Conservation (phyloP, 2,888 invertebrate species). For the Gymnocheta viridis region DNA sequence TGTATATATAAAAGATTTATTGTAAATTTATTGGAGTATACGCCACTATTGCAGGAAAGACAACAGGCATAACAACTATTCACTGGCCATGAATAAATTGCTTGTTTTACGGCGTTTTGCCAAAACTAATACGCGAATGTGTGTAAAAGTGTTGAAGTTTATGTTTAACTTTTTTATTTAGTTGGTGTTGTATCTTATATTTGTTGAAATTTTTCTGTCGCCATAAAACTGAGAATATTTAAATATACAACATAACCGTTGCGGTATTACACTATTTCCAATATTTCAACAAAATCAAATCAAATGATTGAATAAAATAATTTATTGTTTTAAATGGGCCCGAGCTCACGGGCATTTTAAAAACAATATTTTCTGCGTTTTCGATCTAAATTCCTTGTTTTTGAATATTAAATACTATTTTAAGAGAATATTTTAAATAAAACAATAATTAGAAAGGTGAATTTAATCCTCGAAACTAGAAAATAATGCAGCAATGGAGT, state of each 20-base stretch:
- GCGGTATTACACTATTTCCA: conserved; percentile 11
- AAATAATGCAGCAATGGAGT: too few species aligned
- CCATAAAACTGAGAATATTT: conserved; percentile 42
- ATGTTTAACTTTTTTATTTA: not conserved
- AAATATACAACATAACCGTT: not conserved
- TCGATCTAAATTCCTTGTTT: too few species aligned
- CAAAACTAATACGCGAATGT: conserved; percentile 22
- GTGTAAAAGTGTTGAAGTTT: not conserved
- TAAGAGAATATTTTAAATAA: too few species aligned
- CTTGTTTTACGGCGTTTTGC: conserved; percentile 51
- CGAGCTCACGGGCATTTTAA: too few species aligned
- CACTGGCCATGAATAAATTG: conserved; percentile 54
- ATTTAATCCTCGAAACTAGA: too few species aligned
- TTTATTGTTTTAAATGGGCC: not conserved
- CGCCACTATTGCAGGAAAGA: not conserved
- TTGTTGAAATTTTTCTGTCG: conserved; percentile 43
- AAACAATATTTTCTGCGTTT: too few species aligned
- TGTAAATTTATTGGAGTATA: conserved; percentile 9
- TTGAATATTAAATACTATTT: too few species aligned
- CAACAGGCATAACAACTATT: conserved; percentile 45
- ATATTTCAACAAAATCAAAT: not conserved
- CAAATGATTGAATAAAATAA: not conserved
- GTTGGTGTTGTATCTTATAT: not conserved
- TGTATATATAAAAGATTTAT: conserved; percentile 17
- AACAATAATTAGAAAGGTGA: too few species aligned